Base-by-base conservation (phyloP, 2,888 invertebrate genomes). In the Azorinus chamasolen region DNA sequence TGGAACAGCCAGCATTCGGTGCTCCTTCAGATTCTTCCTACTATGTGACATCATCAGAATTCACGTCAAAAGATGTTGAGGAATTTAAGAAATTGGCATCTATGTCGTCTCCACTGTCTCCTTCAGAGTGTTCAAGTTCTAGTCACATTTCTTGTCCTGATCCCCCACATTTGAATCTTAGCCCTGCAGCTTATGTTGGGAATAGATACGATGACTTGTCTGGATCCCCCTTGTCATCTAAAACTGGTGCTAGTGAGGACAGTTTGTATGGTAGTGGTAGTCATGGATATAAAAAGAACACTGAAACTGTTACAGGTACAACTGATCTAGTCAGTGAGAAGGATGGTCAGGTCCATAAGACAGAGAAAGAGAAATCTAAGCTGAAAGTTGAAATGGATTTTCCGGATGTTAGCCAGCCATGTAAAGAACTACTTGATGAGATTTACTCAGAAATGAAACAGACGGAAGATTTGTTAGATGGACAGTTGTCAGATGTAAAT, bases 141-240 rank as follows among this genome's bases (percentile, higher is more conserved):
- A 88, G 89, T 72, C 87, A 76, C 27, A 61, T 86, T 5, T 90
- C 90, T 0, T 86, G 85, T 46, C 89, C 89, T 2, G 90, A 90
- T 58, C 84, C 88, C 2, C 80, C 84, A 0, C 73, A 79, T 22
- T 70, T 80, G 59, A 86, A 86, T 22, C 48, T 62, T 8, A 84
- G 82, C 53, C 84, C 86, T 12, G 76, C 80, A 0, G 46, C 46
- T 4, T 83, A 82, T 62, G 70, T 86, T 0, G 61, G 72, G 12
- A 70, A 73, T 41, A 37, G 22, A 50, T 68, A 32, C 32, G 41
- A 24, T 41, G 57, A 57, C 14, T 12, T 57, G 24, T 8, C n/a
- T 18, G 32, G 32, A 10, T 32, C 32, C 10, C 32, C 32, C 4
- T 10, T 32, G 32, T 32, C 32, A 6, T 32, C 10, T 6, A 32